These are phyloP conservation scores for Rhysida immarginata DNA, from an alignment of 1,140 invertebrate species.

Conservation along the genomic window DNA sequence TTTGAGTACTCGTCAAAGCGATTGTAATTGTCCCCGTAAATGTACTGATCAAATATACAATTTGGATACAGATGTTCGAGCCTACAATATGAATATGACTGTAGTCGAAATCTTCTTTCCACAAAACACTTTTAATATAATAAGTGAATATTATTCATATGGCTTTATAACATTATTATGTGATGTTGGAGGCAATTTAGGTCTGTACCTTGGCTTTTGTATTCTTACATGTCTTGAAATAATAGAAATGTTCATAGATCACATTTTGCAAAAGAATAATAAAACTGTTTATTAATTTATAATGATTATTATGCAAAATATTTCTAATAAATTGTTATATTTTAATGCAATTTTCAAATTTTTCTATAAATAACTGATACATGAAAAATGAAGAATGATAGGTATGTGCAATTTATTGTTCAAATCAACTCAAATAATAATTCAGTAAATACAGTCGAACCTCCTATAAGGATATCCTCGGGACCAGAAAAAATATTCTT, in stretches of 20 bases:
- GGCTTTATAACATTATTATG: neutral
- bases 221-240: neutral
- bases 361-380: too few species aligned
- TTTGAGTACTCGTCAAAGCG: neutral
- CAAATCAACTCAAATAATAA: too few species aligned
- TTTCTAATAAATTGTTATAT: too few species aligned
- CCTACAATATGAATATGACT: neutral
- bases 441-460: too few species aligned
- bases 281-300: too few species aligned
- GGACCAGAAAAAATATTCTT: too few species aligned
- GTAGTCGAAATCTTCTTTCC: neutral
- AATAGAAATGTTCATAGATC: neutral
- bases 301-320: too few species aligned
- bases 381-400: too few species aligned
- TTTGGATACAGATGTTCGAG: neutral
- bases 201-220: neutral
- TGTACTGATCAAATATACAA: neutral
- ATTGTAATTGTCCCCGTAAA: neutral
- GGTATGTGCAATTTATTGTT: too few species aligned
- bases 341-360: too few species aligned
- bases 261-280: too few species aligned
- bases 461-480: too few species aligned
- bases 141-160: neutral
- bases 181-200: neutral
- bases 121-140: neutral